phyloP scores from a whole-genome alignment of 2,888 invertebrate species.

The Himalopsyche japonica region DNA sequence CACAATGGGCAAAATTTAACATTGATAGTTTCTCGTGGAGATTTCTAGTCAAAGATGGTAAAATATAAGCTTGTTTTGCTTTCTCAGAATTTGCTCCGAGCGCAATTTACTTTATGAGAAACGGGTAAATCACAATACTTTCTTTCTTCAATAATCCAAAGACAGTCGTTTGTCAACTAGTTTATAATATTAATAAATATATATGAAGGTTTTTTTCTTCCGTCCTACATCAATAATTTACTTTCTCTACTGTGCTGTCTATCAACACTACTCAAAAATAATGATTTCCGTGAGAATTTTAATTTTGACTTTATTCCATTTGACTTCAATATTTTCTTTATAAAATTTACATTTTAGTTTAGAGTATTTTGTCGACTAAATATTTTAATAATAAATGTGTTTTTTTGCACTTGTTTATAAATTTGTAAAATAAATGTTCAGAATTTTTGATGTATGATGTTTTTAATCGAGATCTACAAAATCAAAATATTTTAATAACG shows the following conservation, averaged over 20 bases:
- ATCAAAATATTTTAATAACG: no score
- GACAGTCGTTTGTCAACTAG: background rate
- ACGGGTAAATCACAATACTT: background rate
- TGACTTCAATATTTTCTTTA: no score
- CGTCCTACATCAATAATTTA: background rate
- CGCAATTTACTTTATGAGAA: background rate
- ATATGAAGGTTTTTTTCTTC: background rate
- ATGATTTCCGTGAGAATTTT: no score
- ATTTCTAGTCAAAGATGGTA: background rate
- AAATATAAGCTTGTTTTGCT: background rate
- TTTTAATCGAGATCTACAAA: no score
- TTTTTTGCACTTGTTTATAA: no score
- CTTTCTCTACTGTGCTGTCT: background rate
- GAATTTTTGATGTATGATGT: no score
- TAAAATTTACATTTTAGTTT: no score
- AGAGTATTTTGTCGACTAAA: no score
- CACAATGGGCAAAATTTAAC: background rate
- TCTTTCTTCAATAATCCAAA: background rate
- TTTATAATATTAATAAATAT: background rate
- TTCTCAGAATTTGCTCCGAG: background rate
- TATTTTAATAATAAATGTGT: no score
- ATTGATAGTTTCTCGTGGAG: background rate
- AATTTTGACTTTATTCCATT: no score
- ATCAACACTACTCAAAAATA: no score
- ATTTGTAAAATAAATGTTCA: no score